Evolutionary conservation across 2,888 invertebrate species (phyloP).

Genomic region (Ornithoptera alexandrae): DNA sequence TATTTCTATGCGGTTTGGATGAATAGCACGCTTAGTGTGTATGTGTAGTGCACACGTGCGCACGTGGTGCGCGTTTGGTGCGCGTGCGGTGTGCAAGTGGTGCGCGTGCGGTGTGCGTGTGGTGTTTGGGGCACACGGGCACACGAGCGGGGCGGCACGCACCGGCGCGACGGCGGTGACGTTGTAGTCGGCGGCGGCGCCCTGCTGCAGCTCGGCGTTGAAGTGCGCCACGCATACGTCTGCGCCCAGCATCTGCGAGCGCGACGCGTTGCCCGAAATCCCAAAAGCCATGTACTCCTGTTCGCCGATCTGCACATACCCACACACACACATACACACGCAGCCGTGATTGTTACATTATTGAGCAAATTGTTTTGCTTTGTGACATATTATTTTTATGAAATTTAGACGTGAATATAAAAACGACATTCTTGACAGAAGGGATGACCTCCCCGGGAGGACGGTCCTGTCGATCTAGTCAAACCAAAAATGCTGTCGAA

Average conservation of each 20-base stretch:
- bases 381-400: too few species aligned
- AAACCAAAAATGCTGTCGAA: too few species aligned
- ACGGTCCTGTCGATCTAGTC: too few species aligned
- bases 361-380: too few species aligned
- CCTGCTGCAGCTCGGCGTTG: constrained; percentile 81
- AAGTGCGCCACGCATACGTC: constrained; percentile 90
- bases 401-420: too few species aligned
- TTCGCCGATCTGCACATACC: constrained; percentile 67
- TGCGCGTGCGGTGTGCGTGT: too few species aligned
- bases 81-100: background rate
- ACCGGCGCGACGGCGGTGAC: constrained; percentile 90
- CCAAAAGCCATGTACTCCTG: constrained; percentile 95
- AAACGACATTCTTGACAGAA: too few species aligned
- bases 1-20: too few species aligned
- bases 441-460: too few species aligned
- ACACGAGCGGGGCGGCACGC: constrained; percentile 31
- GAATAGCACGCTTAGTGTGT: too few species aligned
- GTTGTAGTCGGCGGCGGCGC: constrained; percentile 90
- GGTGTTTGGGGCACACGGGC: background rate
- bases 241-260: constrained; percentile 90
- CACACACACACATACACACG: background rate
- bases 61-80: background rate
- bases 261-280: constrained; percentile 85
- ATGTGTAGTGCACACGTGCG: background rate
- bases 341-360: too few species aligned